Evolutionary conservation across 2,888 invertebrate genomes (phyloP), one percentile per base, ranked within the genome.

Genomic region (Troides helena): DNA sequence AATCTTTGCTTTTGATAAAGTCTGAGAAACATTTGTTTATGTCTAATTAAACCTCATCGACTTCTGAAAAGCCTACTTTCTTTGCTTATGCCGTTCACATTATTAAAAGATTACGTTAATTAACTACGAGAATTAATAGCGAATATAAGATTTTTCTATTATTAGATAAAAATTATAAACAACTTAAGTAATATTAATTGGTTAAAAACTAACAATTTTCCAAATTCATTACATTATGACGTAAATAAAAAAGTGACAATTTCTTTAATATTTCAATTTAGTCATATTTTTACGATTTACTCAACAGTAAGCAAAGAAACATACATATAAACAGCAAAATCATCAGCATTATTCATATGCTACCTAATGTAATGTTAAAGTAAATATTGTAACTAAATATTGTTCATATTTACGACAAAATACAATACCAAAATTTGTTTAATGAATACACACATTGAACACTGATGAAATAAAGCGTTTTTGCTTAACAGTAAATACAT

Each of bases 401-500:
- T 12, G 14, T 53, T 64, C 30, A 43, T 59, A 67, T 60, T 30
- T 43, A 70, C 43, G 58, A 63, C 58, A 39, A 39, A 39, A 63
- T 39, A 56, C 66, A 62, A 60, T 63, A 69, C 56, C 46, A 46
- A 46, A 12, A 67, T 25, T 62, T 62, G 61, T 63, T 62, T 59
- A 67, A 69, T 67, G 68, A 69, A 67, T 67, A 72, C 61, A 71
- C 60, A 67, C 69, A 71, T 68, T 71, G 69, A 77, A 75, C 73
- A 71, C 75, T 75, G 74, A 71, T 63, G 73, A 73, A 65, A 73
- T 72, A 75, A 65, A 71, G 65, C 58, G 17, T 12, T 56, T 39
- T 64, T 46, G 61, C 61, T 67, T 81, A 81, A 81, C 78, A 80
- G 78, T 83, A 80, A 79, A 78, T 80, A 79, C 79, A 78, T 80